Evolutionary conservation across 2,888 invertebrate species (phyloP).

Genomic region (Onthophagus sagittarius): DNA sequence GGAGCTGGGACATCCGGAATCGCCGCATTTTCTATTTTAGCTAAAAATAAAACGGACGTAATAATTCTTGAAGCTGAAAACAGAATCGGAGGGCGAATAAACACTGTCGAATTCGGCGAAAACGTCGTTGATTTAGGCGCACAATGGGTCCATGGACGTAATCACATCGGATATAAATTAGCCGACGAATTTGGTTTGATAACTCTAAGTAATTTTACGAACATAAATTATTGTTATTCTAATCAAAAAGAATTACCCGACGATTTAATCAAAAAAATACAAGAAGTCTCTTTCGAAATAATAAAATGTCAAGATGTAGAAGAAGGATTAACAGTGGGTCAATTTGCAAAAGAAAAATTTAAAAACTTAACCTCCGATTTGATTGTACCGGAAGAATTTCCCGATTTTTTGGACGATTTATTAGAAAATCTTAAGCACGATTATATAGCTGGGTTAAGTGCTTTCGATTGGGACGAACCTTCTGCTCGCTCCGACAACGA

Average conservation of each 20-base stretch:
- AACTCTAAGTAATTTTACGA: too few relatives aligned
- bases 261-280: constrained; percentile 13
- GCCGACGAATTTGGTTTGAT: too few relatives aligned
- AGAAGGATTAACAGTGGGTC: too few relatives aligned
- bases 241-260: constrained; percentile 15
- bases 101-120: constrained; percentile 32
- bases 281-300: constrained; percentile 18
- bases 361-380: too few relatives aligned
- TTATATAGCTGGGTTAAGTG: constrained; percentile 38
- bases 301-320: too few relatives aligned
- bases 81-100: constrained; percentile 44
- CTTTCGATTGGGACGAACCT: constrained; percentile 62
- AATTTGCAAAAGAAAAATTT: too few relatives aligned
- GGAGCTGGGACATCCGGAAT: constrained; percentile 59
- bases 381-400: too few relatives aligned
- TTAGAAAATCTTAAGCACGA: constrained; percentile 9
- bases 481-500: constrained; percentile 64
- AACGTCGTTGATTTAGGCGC: constrained; percentile 41
- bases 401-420: too few relatives aligned
- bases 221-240: constrained; percentile 14
- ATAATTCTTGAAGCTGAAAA: constrained; percentile 48
- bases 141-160: constrained; percentile 46
- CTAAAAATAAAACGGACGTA: constrained; percentile 50
- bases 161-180: too few relatives aligned
- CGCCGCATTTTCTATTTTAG: constrained; percentile 52